These are phyloP conservation scores for Porites cylindrica DNA, from an alignment of 92 coral and sea anemone species.

Conservation along the genomic window DNA sequence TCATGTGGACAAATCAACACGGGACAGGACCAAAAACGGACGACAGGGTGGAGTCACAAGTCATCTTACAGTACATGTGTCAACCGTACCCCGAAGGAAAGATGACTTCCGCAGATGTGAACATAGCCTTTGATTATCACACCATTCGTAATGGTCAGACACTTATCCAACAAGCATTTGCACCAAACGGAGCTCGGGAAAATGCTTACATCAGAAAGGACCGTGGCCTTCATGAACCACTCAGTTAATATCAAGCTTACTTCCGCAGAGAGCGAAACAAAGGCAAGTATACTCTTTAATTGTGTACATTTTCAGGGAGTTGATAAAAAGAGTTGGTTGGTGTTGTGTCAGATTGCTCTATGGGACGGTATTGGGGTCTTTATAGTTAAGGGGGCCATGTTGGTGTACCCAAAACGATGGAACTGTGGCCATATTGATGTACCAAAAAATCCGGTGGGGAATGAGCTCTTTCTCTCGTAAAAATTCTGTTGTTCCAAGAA, in stretches of 20 bases:
- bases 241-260: slow-evolving; percentile 11
- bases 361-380: too few relatives aligned
- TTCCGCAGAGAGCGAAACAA: slow-evolving; percentile 33
- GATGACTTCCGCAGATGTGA: background rate
- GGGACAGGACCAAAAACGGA: slow-evolving; percentile 6
- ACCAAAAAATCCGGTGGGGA: too few relatives aligned
- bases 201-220: slow-evolving; percentile 2
- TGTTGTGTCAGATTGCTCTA: background rate
- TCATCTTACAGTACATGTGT: slow-evolving; percentile 22
- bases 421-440: too few relatives aligned
- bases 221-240: slow-evolving; percentile 38
- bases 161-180: background rate
- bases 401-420: too few relatives aligned
- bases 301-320: too few relatives aligned
- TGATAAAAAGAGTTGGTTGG: background rate
- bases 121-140: background rate
- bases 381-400: too few relatives aligned
- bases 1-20: slow-evolving; percentile 1
- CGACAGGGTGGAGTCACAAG: slow-evolving; percentile 7
- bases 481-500: too few relatives aligned
- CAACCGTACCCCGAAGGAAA: background rate
- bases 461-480: too few relatives aligned
- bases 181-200: background rate
- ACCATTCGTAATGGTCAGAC: slow-evolving; percentile 24
- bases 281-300: slow-evolving; percentile 6